A percentile compares a stretch with the other conserved stretches of the same genome.
Evolutionary conservation across 2,888 invertebrate species (phyloP).

Genomic region (Oxyteleia sp.): DNA sequence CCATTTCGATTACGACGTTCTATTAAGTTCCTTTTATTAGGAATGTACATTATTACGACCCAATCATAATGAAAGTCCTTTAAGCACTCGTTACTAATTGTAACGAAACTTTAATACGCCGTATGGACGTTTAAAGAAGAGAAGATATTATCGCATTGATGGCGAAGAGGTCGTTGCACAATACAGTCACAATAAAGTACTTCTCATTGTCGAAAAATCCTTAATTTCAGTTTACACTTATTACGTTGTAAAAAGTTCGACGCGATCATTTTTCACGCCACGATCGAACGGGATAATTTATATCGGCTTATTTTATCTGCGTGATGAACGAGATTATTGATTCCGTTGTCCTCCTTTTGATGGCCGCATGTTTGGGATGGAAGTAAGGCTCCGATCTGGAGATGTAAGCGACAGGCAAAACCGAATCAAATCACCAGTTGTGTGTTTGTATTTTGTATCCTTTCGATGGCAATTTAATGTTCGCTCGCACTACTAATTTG

Average conservation of each 20-base stretch:
- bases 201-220: background rate
- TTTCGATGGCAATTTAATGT: too few species aligned
- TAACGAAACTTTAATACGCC: background rate
- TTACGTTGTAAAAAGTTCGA: background rate
- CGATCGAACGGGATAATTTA: background rate
- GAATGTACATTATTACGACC: constrained; percentile 6
- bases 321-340: background rate
- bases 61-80: constrained; percentile 2
- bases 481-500: too few species aligned
- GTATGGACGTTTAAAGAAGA: background rate
- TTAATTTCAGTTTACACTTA: background rate
- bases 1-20: background rate
- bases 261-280: background rate
- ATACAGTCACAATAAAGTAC: background rate
- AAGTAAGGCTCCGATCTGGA: background rate
- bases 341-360: background rate
- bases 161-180: background rate
- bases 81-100: constrained; percentile 2
- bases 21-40: constrained; percentile 6
- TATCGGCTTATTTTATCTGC: background rate
- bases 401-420: too few species aligned
- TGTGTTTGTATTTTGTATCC: too few species aligned
- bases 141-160: background rate
- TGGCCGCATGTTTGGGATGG: background rate
- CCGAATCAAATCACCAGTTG: too few species aligned